Evolutionary conservation across 1,140 invertebrate genomes (phyloP), one percentile per base, ranked within the genome.

Genomic region (Solenopsis invicta): DNA sequence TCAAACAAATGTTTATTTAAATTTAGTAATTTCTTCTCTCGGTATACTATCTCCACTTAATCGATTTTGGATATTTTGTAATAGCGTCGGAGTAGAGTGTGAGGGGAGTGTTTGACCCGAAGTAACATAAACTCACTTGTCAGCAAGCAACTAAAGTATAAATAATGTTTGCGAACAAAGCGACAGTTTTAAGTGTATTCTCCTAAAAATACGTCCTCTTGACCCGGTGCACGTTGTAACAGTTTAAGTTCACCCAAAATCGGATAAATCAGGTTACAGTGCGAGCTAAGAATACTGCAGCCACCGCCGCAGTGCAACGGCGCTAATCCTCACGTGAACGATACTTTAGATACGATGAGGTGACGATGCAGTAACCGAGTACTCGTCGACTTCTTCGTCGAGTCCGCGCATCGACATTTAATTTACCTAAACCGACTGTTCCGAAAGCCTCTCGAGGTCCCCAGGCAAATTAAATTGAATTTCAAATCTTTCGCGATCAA

Each of bases 351-450:
- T 29, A 37, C 29, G 41, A 75, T 21, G 54, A 93, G 92, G 93
- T 93, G 91, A 88, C 92, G 91, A 93, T 92, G 93, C 90, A 91
- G 92, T 92, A 92, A 93, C 78, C 87, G 88, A 93, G 88, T 89
- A 77, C 61, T 61, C 75, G 84, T 86, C 86, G 74, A 80, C 85
- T 86, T 37, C 86, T 77, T 87, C 66, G 81, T 85, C 89, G 87
- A 91, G 86, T 90, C 81, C 85, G 90, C 91, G 90, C 90, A 76
- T 90, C 91, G 91, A 93, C 92, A 91, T 92, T 93, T 93, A 93
- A 93, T 93, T 93, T 88, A 74, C 54, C 52, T 85, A 88, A 93
- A 93, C 91, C 92, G 91, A 62, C 62, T 41, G 75, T 24, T 34
- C 10, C 24, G 34, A 29, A 5, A 18, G 54, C 80, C 71, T 54